Percentiles rank a stretch among this genome's conserved stretches.
Evolutionary conservation across 2,113 vertebrate species (phyloP).

Genomic region (Phalacrocorax brasilianus): DNA sequence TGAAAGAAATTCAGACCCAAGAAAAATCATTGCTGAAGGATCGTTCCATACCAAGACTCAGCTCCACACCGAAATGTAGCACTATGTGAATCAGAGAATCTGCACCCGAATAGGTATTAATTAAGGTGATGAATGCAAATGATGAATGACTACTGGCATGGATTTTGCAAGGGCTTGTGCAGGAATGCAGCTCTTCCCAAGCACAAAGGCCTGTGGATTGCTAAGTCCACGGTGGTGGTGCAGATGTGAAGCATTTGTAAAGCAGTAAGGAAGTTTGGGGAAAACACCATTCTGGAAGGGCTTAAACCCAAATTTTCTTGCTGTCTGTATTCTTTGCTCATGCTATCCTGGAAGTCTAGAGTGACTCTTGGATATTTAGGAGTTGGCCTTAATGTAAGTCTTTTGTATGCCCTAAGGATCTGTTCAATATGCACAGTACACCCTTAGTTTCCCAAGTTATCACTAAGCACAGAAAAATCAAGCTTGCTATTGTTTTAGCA

Average conservation of each 20-base stretch:
- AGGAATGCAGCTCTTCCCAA: not conserved
- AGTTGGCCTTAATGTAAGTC: not conserved
- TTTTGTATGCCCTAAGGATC: not conserved
- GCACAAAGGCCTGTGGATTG: not conserved
- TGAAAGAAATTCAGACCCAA: not conserved
- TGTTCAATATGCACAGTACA: not conserved
- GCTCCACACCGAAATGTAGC: not conserved
- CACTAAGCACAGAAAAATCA: not conserved
- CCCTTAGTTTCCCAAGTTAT: not conserved
- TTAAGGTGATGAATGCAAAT: conserved; percentile 2
- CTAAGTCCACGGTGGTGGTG: not conserved
- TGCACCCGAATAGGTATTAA: not conserved
- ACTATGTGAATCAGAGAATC: not conserved
- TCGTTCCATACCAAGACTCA: not conserved
- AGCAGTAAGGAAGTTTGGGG: not conserved
- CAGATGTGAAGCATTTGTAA: not conserved
- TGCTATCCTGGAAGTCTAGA: not conserved
- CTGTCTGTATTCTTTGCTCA: not conserved
- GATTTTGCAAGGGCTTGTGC: not conserved
- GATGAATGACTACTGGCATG: not conserved
- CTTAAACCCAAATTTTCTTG: not conserved
- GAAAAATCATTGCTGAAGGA: not conserved
- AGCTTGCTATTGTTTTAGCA: conserved; percentile 24
- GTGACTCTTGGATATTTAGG: not conserved
- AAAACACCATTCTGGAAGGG: not conserved